A percentile compares a stretch with the other conserved stretches of the same genome.
phyloP scores from a whole-genome alignment of 2,113 vertebrate species.

The Lasiurus borealis region DNA sequence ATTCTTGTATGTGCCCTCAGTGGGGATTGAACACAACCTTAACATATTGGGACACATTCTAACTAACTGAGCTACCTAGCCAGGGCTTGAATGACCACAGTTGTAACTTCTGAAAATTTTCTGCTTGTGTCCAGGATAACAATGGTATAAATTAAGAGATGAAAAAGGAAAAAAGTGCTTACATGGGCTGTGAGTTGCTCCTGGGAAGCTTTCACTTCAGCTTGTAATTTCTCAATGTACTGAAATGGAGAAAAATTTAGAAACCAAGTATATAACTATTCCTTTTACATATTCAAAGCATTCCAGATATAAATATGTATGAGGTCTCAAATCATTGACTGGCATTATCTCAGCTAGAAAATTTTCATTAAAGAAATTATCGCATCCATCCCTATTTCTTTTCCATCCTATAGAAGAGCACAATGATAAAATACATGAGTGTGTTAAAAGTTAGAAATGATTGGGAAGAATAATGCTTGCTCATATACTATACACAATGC shows the following conservation, averaged over 20 bases:
- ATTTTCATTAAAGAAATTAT: background rate
- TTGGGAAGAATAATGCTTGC: background rate
- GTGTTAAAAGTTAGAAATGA: background rate
- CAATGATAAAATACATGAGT: background rate
- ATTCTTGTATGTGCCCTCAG: background rate
- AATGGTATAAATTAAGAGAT: background rate
- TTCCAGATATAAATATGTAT: background rate
- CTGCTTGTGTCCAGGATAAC: background rate
- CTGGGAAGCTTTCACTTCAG: slow-evolving; percentile 50
- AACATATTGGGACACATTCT: background rate
- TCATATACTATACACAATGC: background rate
- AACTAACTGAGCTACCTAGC: background rate
- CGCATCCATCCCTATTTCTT: background rate
- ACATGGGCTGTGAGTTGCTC: slow-evolving; percentile 36
- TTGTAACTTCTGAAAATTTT: background rate
- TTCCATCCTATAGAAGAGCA: background rate
- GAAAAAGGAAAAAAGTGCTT: background rate
- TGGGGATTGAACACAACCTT: background rate
- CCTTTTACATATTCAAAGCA: background rate
- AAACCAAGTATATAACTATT: background rate
- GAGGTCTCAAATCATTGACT: background rate
- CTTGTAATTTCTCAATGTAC: slow-evolving; percentile 56
- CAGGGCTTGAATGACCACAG: background rate
- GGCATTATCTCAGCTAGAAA: background rate
- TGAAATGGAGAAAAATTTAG: slow-evolving; percentile 50